These are phyloP conservation scores for Molanna angustata DNA, from an alignment of 2,888 invertebrate species.

Conservation along the genomic window DNA sequence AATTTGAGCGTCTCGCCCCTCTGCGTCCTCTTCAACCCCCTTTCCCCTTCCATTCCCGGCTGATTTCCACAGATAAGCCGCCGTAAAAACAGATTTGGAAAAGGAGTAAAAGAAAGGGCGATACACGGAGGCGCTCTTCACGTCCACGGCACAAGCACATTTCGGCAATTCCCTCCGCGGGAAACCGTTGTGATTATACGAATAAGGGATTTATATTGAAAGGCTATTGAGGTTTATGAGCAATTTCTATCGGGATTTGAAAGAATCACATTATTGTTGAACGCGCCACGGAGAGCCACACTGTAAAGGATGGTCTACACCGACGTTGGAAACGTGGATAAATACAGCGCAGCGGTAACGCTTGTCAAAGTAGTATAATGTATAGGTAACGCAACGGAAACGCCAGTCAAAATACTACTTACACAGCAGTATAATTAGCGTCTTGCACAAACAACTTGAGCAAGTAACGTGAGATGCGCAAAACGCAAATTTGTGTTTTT, in stretches of 20 bases:
- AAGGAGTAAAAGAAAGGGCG: background rate
- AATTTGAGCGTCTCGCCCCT: conserved; percentile 9
- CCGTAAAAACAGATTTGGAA: conserved; percentile 23
- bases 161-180: conserved; percentile 1
- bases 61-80: conserved; percentile 21
- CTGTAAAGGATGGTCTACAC: too few relatives aligned
- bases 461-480: too few relatives aligned
- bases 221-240: conserved; percentile 6
- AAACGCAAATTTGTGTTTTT: too few relatives aligned
- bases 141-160: background rate
- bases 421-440: too few relatives aligned
- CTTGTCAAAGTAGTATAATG: too few relatives aligned
- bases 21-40: background rate
- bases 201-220: conserved; percentile 10
- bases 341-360: too few relatives aligned
- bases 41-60: background rate
- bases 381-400: too few relatives aligned
- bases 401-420: too few relatives aligned
- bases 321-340: too few relatives aligned
- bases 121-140: background rate
- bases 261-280: background rate
- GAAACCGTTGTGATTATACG: conserved; percentile 12
- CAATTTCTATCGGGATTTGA: conserved; percentile 5
- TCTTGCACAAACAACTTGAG: too few relatives aligned
- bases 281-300: too few relatives aligned